Evolutionary conservation across 2,113 vertebrate species (phyloP), one percentile per base, ranked within the genome.

Genomic region (Platysternon megacephalum): DNA sequence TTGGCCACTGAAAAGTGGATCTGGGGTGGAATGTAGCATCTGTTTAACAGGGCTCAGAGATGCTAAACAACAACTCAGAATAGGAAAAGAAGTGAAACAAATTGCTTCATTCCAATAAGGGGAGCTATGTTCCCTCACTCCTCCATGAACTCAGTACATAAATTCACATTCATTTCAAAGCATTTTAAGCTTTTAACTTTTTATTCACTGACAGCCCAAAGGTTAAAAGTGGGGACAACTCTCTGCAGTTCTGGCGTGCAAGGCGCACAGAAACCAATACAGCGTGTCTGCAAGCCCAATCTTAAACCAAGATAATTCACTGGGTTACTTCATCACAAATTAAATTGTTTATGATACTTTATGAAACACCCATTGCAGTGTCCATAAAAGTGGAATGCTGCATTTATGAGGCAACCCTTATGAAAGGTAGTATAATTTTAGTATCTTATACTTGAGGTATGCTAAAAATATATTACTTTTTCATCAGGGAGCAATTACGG

Each of bases 301-400:
- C 82, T 79, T 49, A 91, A 93, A 82, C 48, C 76, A 81, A 96
- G 44, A 87, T 49, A 81, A 88, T 87, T 93, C 78, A 79, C 42
- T 76, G 46, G 2, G 28, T 52, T 94, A 91, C 93, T 92, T 94
- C 72, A 49, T 87, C 89, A 74, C 79, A 92, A 97, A 96, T 87
- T 88, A 94, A 95, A 97, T 85, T 96, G 87, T 95, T 97, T 92
- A 88, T 51, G 82, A 39, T 92, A 80, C 28, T 96, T 94, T 92
- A 84, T 93, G 87, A 97, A 98, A 93, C 52, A 81, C 65, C 46
- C 91, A 91, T 2, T 0, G 19, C n/a, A 84, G 46, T 53, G 74
- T 94, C 89, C 84, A 87, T 93, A 88, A 97, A 96, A 97, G 97
- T 4, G 92, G 53, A 97, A 94, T 53, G 28, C 32, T 95, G 65